These are phyloP conservation scores for Cetoscarus ocellatus DNA, from an alignment of 2,797 vertebrate species.

Conservation along the genomic window DNA sequence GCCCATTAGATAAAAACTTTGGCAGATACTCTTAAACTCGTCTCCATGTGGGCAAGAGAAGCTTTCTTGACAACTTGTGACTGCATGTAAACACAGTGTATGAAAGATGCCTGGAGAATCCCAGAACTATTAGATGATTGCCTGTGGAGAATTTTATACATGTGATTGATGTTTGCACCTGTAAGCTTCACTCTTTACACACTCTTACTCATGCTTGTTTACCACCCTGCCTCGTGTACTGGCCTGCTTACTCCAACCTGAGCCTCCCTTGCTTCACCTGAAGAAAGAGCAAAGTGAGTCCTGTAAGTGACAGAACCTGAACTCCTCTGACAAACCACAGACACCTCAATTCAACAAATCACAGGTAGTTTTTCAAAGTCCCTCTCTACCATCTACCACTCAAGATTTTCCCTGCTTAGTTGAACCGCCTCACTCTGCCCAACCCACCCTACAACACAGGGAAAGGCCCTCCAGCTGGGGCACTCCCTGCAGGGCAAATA, in stretches of 20 bases:
- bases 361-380: not conserved
- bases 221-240: constrained; percentile 22
- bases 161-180: constrained; percentile 29
- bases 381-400: constrained; percentile 15
- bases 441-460: constrained; percentile 34
- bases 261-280: constrained; percentile 39
- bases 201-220: constrained; percentile 10
- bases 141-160: too few species aligned
- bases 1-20: too few species aligned
- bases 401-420: constrained; percentile 17
- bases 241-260: constrained; percentile 19
- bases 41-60: too few species aligned
- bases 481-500: constrained; percentile 84
- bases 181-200: constrained; percentile 10
- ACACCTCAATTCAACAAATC: constrained; percentile 7
- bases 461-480: constrained; percentile 59
- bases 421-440: constrained; percentile 29
- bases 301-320: not conserved
- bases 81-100: too few species aligned
- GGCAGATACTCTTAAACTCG: too few species aligned
- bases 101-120: too few species aligned
- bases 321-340: constrained; percentile 5
- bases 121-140: too few species aligned
- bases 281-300: constrained; percentile 19
- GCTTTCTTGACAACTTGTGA: too few species aligned